A percentile compares a stretch with the other conserved stretches of the same genome.
Conservation (phyloP, 2,113 vertebrate genomes). For the Procavia capensis region DNA sequence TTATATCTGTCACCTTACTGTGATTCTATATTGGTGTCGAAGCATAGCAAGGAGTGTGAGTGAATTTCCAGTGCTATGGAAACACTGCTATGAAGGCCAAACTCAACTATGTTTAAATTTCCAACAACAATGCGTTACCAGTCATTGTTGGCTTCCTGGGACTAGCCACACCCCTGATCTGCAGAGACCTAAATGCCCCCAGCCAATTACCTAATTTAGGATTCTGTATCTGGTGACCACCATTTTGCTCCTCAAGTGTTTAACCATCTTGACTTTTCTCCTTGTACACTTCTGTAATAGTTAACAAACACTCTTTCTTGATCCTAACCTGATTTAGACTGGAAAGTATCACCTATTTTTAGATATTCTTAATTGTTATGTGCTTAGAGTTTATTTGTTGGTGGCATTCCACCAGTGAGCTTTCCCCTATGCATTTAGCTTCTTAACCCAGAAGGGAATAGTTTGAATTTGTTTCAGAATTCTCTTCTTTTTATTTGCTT, state of each 20-base stretch:
- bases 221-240: background rate
- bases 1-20: background rate
- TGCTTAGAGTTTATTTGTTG: constrained; percentile 25
- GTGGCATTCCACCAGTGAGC: background rate
- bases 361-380: background rate
- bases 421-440: constrained; percentile 25
- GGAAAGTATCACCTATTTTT: background rate
- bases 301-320: background rate
- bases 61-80: background rate
- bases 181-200: background rate
- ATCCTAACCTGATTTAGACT: background rate
- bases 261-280: constrained; percentile 20
- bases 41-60: background rate
- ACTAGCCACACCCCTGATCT: background rate
- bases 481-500: constrained; percentile 63
- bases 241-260: background rate
- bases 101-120: background rate
- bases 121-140: accelerated
- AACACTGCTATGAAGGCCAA: background rate
- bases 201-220: background rate
- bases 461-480: constrained; percentile 64
- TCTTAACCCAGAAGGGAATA: constrained; percentile 45
- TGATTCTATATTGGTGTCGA: background rate
- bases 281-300: background rate
- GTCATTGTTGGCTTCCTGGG: background rate